Conservation (phyloP, 2,797 vertebrate genomes). For the Malurus splendens region DNA sequence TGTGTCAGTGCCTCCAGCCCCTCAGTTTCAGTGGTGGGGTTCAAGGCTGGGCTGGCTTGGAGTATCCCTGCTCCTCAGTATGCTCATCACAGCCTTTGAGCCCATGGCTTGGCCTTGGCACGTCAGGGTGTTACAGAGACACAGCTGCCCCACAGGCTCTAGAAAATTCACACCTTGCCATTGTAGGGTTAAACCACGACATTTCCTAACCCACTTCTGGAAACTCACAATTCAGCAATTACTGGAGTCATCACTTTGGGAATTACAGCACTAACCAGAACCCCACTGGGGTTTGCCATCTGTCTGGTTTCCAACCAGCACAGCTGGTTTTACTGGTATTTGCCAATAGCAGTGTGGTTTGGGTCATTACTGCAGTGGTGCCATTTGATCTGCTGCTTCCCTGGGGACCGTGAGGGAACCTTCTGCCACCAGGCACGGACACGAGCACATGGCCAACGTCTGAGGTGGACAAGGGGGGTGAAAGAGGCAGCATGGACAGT, state of each 20-base stretch:
- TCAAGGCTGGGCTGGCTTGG: background rate
- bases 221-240: conserved; percentile 34
- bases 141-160: background rate
- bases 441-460: fast-evolving
- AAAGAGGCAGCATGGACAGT: background rate
- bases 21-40: background rate
- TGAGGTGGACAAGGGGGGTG: background rate
- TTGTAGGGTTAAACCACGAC: background rate
- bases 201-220: conserved; percentile 14
- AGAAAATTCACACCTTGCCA: background rate
- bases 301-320: conserved; percentile 51
- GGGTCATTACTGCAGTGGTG: background rate
- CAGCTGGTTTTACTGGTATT: conserved; percentile 48
- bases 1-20: background rate
- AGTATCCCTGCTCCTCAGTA: background rate
- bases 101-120: background rate
- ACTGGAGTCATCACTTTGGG: conserved; percentile 32
- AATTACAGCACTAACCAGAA: conserved; percentile 18
- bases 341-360: conserved; percentile 40
- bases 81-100: fast-evolving
- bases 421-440: background rate
- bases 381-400: background rate
- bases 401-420: background rate
- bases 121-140: background rate
- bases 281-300: conserved; percentile 20